These are phyloP conservation scores for Cydia strobilella DNA, from an alignment of 1,140 invertebrate genomes.

Conservation along the genomic window DNA sequence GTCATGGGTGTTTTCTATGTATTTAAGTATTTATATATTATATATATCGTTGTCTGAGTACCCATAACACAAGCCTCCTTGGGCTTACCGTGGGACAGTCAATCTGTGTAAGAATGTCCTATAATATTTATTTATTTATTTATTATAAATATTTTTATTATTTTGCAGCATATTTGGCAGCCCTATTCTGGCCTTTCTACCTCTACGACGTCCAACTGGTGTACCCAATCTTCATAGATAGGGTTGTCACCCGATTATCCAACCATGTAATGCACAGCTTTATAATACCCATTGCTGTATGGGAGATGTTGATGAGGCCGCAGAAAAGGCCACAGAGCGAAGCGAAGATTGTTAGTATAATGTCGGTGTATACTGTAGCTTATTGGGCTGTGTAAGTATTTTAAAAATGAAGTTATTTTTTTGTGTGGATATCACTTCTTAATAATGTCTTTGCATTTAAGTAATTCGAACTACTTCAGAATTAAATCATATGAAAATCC, in stretches of 20 bases:
- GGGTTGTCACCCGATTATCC: slow-evolving; percentile 20
- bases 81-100: too few relatives aligned
- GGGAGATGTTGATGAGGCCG: slow-evolving; percentile 34
- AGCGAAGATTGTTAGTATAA: slow-evolving; percentile 21
- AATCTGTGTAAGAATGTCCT: too few relatives aligned
- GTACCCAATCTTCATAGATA: slow-evolving; percentile 36
- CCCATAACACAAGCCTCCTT: too few relatives aligned
- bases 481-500: too few relatives aligned
- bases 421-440: not conserved
- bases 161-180: slow-evolving; percentile 50
- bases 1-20: too few relatives aligned
- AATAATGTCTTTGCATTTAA: too few relatives aligned
- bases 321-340: slow-evolving; percentile 15
- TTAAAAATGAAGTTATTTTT: not conserved
- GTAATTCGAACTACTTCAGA: too few relatives aligned
- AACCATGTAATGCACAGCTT: slow-evolving; percentile 39
- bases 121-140: too few relatives aligned
- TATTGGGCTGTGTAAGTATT: slow-evolving; percentile 36
- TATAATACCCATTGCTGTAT: slow-evolving; percentile 34
- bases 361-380: slow-evolving; percentile 7
- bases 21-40: too few relatives aligned
- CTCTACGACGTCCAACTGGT: slow-evolving; percentile 34
- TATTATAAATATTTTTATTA: slow-evolving; percentile 21
- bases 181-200: slow-evolving; percentile 41
- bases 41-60: too few relatives aligned